Conservation (phyloP, 2,797 vertebrate species). For the Decapterus maruadsi region DNA sequence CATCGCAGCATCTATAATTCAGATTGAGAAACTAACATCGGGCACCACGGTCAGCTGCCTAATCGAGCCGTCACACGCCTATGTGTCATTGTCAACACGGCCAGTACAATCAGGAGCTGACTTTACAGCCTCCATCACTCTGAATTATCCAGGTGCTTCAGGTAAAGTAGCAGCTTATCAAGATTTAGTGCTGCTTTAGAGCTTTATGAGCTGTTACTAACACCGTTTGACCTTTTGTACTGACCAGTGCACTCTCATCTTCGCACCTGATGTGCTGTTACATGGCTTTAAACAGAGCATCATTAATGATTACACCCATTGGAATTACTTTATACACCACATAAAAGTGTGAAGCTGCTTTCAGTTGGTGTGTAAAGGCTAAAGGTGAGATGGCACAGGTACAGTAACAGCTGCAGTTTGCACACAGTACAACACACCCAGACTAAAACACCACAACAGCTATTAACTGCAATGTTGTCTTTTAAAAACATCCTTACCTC, state of each 20-base stretch:
- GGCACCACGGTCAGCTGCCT: not conserved
- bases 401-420: not conserved
- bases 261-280: not conserved
- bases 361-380: constrained; percentile 29
- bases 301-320: constrained; percentile 52
- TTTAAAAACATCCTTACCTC: not conserved
- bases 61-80: not conserved
- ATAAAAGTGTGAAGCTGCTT: constrained; percentile 20
- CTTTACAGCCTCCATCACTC: constrained; percentile 43
- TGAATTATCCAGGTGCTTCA: constrained; percentile 25
- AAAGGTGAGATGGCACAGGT: constrained; percentile 38
- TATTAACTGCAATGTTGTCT: not conserved
- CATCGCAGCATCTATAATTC: not conserved
- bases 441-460: not conserved
- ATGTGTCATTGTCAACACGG: not conserved
- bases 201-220: constrained; percentile 50
- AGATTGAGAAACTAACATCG: not conserved
- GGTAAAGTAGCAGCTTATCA: constrained; percentile 60
- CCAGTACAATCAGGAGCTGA: constrained; percentile 28
- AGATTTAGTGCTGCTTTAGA: constrained; percentile 22
- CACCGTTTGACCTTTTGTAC: constrained; percentile 54
- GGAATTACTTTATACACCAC: constrained; percentile 37
- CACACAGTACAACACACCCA: too few species aligned
- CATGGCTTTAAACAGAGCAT: constrained; percentile 29
- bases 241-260: constrained; percentile 18